Conservation (phyloP, 2,888 invertebrate species). For the Copidosoma aretas region DNA sequence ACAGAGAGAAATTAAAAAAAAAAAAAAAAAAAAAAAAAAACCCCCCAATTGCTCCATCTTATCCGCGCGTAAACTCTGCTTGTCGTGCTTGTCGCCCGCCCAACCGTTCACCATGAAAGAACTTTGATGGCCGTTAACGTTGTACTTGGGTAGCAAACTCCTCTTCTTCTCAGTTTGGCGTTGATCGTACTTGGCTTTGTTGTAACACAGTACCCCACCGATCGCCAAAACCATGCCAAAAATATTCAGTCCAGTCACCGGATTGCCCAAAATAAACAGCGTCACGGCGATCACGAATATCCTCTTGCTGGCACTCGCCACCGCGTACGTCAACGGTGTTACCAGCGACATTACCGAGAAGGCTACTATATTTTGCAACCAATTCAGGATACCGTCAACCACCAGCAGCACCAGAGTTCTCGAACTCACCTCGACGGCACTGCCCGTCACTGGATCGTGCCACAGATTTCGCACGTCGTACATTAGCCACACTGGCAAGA, state of each 20-base stretch:
- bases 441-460: constrained; percentile 65
- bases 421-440: constrained; percentile 56
- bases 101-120: constrained; percentile 54
- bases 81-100: constrained; percentile 47
- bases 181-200: constrained; percentile 81
- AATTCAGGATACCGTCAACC: constrained; percentile 86
- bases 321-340: constrained; percentile 93
- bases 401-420: constrained; percentile 70
- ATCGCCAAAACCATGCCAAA: constrained; percentile 91
- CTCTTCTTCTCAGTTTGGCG: constrained; percentile 64
- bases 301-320: constrained; percentile 93
- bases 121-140: constrained; percentile 45
- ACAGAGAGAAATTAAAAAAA: constrained; percentile 2
- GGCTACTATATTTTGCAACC: constrained; percentile 94
- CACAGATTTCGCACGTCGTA: constrained; percentile 72
- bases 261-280: constrained; percentile 85
- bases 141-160: constrained; percentile 60
- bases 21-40: constrained; percentile 34
- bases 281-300: constrained; percentile 91
- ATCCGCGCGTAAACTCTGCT: constrained; percentile 50
- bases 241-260: constrained; percentile 85
- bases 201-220: constrained; percentile 88
- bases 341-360: constrained; percentile 91
- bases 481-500: constrained; percentile 83
- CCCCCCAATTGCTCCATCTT: constrained; percentile 46